A percentile compares a stretch with the other conserved stretches of the same genome.
Conservation (phyloP, 2,797 vertebrate species). For the Kryptolebias ocellatus region DNA sequence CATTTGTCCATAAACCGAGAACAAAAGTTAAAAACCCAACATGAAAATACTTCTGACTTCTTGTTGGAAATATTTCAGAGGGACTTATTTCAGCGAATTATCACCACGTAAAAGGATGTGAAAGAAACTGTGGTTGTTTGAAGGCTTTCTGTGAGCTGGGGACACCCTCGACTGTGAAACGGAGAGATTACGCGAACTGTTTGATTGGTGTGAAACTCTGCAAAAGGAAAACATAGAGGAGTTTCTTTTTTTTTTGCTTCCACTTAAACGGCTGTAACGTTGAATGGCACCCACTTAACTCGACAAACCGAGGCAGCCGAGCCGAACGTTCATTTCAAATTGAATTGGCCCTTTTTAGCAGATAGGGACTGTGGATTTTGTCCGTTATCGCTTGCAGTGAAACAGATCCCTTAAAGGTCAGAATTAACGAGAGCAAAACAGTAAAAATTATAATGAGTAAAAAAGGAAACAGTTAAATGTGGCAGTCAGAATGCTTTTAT, state of each 20-base stretch:
- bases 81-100: background rate
- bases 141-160: background rate
- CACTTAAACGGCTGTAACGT: background rate
- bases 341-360: background rate
- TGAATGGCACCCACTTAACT: slow-evolving; percentile 8
- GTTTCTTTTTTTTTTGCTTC: background rate
- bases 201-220: background rate
- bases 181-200: background rate
- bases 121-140: background rate
- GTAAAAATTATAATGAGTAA: background rate
- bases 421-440: background rate
- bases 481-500: too few species aligned
- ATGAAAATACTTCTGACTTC: background rate
- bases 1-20: too few species aligned
- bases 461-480: background rate
- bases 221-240: background rate
- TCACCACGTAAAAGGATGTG: too few species aligned
- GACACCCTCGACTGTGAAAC: background rate
- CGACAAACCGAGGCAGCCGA: background rate
- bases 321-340: background rate
- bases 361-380: background rate
- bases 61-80: background rate
- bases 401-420: background rate
- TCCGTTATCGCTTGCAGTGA: background rate
- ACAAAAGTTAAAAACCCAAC: background rate